These are phyloP conservation scores for Malurus leucopterus DNA, from an alignment of 2,797 vertebrate genomes.

Conservation along the genomic window DNA sequence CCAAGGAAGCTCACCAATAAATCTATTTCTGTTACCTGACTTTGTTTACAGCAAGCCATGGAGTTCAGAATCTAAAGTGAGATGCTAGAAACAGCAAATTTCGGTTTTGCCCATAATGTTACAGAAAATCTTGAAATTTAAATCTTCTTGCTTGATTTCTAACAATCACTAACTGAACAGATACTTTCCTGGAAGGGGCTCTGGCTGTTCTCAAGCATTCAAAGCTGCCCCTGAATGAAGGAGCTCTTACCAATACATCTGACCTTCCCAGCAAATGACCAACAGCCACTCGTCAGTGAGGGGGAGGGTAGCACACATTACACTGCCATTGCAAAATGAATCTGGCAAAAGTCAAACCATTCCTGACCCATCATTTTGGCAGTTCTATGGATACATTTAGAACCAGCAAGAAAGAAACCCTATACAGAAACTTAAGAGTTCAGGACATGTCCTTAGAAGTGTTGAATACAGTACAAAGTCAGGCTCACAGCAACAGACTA, in stretches of 20 bases:
- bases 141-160: background rate
- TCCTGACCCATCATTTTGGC: background rate
- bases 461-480: background rate
- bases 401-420: background rate
- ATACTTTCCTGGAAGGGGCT: background rate
- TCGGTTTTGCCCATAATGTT: background rate
- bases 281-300: fast-evolving
- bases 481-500: background rate
- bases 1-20: background rate
- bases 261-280: background rate
- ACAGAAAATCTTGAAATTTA: background rate
- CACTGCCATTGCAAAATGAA: background rate
- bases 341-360: background rate
- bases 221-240: background rate
- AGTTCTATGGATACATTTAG: background rate
- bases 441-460: fast-evolving
- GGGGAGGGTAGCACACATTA: background rate
- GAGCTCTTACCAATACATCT: background rate
- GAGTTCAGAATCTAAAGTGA: background rate
- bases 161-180: background rate
- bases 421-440: background rate
- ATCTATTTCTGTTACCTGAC: background rate
- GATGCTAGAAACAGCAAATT: background rate
- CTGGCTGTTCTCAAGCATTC: background rate
- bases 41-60: background rate